These are phyloP conservation scores for Oligia fasciuncula DNA, from an alignment of 2,888 invertebrate species.

Conservation along the genomic window DNA sequence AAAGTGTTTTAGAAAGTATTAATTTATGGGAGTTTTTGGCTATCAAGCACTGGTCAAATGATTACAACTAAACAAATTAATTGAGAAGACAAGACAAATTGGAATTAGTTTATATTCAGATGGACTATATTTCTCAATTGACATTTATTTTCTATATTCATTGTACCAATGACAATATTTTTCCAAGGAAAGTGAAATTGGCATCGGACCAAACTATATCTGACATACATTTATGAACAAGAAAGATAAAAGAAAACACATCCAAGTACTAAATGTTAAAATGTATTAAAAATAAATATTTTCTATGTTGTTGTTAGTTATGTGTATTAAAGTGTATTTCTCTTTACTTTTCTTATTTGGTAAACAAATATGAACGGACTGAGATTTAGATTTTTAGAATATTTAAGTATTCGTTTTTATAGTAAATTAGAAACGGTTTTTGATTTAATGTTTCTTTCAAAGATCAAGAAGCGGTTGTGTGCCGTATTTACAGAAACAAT, in stretches of 20 bases:
- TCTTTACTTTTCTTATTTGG: conserved; percentile 11
- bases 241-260: conserved; percentile 51
- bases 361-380: background rate
- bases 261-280: conserved; percentile 57
- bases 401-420: background rate
- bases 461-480: background rate
- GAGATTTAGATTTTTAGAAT: background rate
- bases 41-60: background rate
- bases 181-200: conserved; percentile 43
- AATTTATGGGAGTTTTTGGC: background rate
- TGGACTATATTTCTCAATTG: background rate
- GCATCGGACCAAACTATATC: conserved; percentile 52
- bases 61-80: background rate
- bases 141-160: background rate
- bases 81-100: background rate
- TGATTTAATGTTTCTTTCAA: background rate
- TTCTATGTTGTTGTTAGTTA: conserved; percentile 58
- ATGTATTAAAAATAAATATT: conserved; percentile 59
- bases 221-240: conserved; percentile 22
- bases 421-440: background rate
- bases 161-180: conserved; percentile 3
- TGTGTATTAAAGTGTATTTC: conserved; percentile 26
- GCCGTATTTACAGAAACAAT: too few relatives aligned
- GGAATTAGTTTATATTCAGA: background rate
- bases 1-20: conserved; percentile 41